phyloP scores from a whole-genome alignment of 2,113 vertebrate genomes.

The Bujurquina vittata region DNA sequence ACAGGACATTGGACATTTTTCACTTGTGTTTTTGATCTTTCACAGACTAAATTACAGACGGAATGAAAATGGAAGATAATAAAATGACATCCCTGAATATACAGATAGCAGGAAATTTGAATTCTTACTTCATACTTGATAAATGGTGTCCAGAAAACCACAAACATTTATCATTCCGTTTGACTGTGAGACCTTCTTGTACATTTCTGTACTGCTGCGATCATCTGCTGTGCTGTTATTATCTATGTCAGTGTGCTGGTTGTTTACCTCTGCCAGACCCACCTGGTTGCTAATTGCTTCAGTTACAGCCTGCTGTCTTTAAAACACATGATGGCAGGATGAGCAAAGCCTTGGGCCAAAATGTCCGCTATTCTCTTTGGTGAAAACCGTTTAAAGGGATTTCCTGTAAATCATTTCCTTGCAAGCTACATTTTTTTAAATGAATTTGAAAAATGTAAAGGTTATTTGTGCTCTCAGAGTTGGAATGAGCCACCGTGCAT shows the following conservation, averaged over 20 bases:
- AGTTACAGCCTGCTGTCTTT: constrained; percentile 31
- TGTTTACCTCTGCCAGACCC: constrained; percentile 21
- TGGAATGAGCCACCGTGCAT: too few species aligned
- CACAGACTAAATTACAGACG: too few species aligned
- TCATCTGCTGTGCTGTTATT: neutral
- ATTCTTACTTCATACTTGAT: neutral
- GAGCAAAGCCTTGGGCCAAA: neutral
- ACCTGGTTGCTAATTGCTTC: constrained; percentile 43
- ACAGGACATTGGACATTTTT: too few species aligned
- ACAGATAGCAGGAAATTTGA: neutral
- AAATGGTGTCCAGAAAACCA: neutral
- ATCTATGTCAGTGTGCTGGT: neutral
- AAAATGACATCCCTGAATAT: neutral
- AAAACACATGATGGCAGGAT: neutral
- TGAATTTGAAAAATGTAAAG: too few species aligned
- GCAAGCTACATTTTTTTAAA: too few species aligned
- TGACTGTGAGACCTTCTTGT: neutral
- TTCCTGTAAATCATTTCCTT: too few species aligned
- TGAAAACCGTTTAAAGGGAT: too few species aligned
- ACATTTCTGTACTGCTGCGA: neutral
- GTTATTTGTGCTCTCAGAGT: too few species aligned
- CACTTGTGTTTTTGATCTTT: too few species aligned
- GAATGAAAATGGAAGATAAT: neutral
- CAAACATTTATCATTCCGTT: neutral
- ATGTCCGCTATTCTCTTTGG: neutral